phyloP scores from a whole-genome alignment of 1,140 invertebrate genomes.

The Euglossa dilemma region DNA sequence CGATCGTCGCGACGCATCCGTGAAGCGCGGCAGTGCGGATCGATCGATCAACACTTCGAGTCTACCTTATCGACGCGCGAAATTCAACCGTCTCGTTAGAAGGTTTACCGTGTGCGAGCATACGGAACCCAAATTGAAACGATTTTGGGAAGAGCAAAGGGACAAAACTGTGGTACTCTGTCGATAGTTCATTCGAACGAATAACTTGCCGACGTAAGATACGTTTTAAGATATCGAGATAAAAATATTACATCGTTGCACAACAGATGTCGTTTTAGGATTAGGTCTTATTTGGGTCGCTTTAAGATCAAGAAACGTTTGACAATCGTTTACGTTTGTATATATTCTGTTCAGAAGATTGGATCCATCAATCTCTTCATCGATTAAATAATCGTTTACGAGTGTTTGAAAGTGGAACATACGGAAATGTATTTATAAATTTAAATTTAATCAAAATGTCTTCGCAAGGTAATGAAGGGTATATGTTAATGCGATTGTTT shows the following conservation, averaged over 20 bases:
- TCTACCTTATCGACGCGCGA: constrained; percentile 59
- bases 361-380: too few relatives aligned
- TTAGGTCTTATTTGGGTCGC: too few relatives aligned
- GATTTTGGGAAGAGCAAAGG: neutral
- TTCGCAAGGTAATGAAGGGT: neutral
- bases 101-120: neutral
- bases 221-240: neutral
- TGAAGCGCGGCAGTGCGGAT: constrained; percentile 30
- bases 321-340: too few relatives aligned
- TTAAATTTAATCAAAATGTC: neutral
- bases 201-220: too few relatives aligned
- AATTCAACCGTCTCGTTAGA: constrained; percentile 30
- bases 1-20: constrained; percentile 51
- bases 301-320: too few relatives aligned
- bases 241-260: neutral
- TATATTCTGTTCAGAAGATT: too few relatives aligned
- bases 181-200: neutral
- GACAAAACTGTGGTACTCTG: constrained; percentile 47
- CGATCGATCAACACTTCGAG: constrained; percentile 57
- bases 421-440: too few relatives aligned
- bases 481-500: too few relatives aligned
- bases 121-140: constrained; percentile 15
- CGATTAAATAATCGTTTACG: too few relatives aligned
- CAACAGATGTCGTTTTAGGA: too few relatives aligned
- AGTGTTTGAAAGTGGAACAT: neutral